phyloP scores from a whole-genome alignment of 2,888 invertebrate species.

The Scelioninae gen. 2 region DNA sequence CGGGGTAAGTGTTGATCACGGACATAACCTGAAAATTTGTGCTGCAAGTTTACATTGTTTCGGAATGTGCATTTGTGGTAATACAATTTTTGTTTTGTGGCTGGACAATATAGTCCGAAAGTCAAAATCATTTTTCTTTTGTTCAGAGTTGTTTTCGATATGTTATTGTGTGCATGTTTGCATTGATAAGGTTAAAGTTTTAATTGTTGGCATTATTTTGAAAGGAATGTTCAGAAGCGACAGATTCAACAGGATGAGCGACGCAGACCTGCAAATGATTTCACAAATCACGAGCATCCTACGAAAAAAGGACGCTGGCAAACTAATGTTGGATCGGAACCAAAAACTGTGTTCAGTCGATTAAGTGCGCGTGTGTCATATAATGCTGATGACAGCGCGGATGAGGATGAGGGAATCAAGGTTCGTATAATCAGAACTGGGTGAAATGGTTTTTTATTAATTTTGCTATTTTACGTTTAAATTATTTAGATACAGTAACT shows the following conservation, averaged over 20 bases:
- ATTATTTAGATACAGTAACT: no score
- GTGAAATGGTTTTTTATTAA: no score
- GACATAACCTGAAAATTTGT: conserved; percentile 5
- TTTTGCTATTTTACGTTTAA: no score
- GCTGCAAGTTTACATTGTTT: no score
- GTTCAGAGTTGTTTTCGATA: no score
- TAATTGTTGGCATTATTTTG: conserved; percentile 15
- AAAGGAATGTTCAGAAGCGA: conserved; percentile 70
- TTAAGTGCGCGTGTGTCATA: conserved; percentile 73
- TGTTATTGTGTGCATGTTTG: no score
- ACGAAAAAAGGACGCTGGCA: conserved; percentile 71
- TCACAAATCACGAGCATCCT: conserved; percentile 68
- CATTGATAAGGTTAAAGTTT: not conserved
- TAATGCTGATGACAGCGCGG: conserved; percentile 73
- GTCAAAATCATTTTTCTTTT: no score
- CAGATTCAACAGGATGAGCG: conserved; percentile 73
- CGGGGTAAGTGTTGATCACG: not conserved
- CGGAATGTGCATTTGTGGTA: not conserved
- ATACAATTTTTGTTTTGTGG: not conserved
- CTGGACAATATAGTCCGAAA: no score
- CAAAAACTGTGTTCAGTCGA: conserved; percentile 74
- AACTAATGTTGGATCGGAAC: conserved; percentile 66
- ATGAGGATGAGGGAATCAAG: conserved; percentile 70
- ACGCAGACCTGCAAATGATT: conserved; percentile 68
- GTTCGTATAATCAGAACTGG: no score